Conservation (phyloP, 2,888 invertebrate genomes). For the Sycophila texana region DNA sequence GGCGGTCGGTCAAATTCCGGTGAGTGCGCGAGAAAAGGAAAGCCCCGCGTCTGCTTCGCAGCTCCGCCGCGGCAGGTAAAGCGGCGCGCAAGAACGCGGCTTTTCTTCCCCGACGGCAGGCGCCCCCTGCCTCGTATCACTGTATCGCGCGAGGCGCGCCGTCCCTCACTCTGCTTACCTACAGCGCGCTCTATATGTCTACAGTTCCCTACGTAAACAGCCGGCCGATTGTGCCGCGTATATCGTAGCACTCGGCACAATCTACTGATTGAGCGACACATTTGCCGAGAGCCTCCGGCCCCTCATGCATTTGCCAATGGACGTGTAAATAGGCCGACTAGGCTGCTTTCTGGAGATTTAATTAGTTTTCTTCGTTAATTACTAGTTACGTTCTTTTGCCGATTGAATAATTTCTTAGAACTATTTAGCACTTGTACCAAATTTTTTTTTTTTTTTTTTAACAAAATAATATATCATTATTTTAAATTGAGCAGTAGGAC, state of each 20-base stretch:
- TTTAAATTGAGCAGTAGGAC: too few species aligned
- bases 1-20: not conserved
- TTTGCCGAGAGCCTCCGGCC: conserved; percentile 1
- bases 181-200: conserved; percentile 53
- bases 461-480: too few species aligned
- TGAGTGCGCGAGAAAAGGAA: not conserved
- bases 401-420: too few species aligned
- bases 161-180: conserved; percentile 57
- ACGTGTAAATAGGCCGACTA: too few species aligned
- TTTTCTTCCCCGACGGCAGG: conserved; percentile 60
- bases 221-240: conserved; percentile 32
- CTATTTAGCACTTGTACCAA: too few species aligned
- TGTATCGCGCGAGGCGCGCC: conserved; percentile 46
- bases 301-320: too few species aligned
- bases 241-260: not conserved
- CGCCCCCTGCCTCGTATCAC: conserved; percentile 64
- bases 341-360: too few species aligned
- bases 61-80: conserved; percentile 53
- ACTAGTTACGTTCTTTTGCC: too few species aligned
- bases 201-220: conserved; percentile 63
- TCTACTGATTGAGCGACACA: conserved; percentile 29
- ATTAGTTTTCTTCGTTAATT: too few species aligned
- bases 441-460: too few species aligned
- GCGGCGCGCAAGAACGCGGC: conserved; percentile 52
- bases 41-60: conserved; percentile 40